Conservation (phyloP, 2,888 invertebrate species). For the Chrysomela aeneicollis region DNA sequence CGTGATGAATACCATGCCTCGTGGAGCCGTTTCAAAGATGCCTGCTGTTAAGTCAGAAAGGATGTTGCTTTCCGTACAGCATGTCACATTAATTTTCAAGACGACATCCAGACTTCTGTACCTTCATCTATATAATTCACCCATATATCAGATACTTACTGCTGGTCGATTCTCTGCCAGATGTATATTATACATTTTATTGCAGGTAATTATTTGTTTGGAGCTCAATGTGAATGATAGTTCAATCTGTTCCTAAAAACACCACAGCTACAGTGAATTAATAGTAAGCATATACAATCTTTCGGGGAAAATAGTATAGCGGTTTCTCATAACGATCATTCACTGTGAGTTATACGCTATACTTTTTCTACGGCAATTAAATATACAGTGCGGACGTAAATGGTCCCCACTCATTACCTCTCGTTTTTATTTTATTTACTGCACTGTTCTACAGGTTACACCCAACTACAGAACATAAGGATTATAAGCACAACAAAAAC, state of each 20-base stretch:
- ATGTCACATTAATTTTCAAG: not conserved
- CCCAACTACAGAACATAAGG: too few relatives aligned
- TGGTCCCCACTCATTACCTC: too few relatives aligned
- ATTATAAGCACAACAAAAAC: too few relatives aligned
- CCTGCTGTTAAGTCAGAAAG: not conserved
- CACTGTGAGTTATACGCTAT: too few relatives aligned
- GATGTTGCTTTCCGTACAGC: not conserved
- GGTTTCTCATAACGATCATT: too few relatives aligned
- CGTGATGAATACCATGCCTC: not conserved
- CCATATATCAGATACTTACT: not conserved
- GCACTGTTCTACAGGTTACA: too few relatives aligned
- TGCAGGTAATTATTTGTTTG: not conserved
- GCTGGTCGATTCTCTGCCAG: not conserved
- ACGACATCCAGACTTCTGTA: slow-evolving; percentile 3
- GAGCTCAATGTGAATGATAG: not conserved
- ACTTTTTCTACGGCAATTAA: too few relatives aligned
- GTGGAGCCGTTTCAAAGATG: not conserved
- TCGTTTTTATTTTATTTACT: too few relatives aligned
- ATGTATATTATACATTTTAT: not conserved
- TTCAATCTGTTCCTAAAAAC: not conserved
- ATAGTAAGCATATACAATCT: too few relatives aligned
- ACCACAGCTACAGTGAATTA: too few relatives aligned
- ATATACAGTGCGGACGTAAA: too few relatives aligned
- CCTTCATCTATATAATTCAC: not conserved
- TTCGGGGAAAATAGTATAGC: too few relatives aligned